Base-by-base conservation (phyloP, 2,797 vertebrate species). In the Neostethus bicornis region DNA sequence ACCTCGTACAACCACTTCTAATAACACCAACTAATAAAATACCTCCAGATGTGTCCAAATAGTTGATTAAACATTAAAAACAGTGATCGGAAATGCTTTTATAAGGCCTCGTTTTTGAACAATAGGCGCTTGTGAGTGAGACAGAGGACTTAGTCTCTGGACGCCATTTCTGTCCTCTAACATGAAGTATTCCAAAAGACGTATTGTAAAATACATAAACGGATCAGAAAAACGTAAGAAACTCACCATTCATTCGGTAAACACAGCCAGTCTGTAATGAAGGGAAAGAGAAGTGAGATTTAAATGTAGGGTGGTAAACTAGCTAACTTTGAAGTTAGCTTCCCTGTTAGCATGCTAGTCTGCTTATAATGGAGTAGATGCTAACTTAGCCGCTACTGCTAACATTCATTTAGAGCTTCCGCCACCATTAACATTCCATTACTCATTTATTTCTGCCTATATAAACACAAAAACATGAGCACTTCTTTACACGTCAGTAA, bases 81-180 rank as follows among this genome's bases (percentile, higher is more conserved):
- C 45, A 53, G 24, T 20, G 1, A 8, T 9, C 11, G 42, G 48
- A 92, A 94, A 71, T 64, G 85, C 85, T 84, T 73, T 85, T 72
- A 85, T 75, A 81, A 81, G 89, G 89, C 85, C 78, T 93, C 91
- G 89, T 90, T 94, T 95, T 93, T 94, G 96, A 98, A 98, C 96
- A 98, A 98, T 97, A 93, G 96, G 92, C 93, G 94, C 95, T 92
- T 94, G 93, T 95, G 92, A 96, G 95, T 88, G 93, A 92, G 92
- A 90, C 90, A 94, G 93, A 93, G 90, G 96, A 98, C 96, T 98
- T 98, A 98, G 96, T 97, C 96, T 98, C 95, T 96, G 95, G 96
- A 95, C 96, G 95, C 96, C 96, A 98, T 98, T 95, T 96, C 96
- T 97, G 94, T 91, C 83, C 85, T 87, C 80, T 73, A 42, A 80